These are phyloP conservation scores for Merluccius polli DNA, from an alignment of 2,797 vertebrate species.

Conservation along the genomic window DNA sequence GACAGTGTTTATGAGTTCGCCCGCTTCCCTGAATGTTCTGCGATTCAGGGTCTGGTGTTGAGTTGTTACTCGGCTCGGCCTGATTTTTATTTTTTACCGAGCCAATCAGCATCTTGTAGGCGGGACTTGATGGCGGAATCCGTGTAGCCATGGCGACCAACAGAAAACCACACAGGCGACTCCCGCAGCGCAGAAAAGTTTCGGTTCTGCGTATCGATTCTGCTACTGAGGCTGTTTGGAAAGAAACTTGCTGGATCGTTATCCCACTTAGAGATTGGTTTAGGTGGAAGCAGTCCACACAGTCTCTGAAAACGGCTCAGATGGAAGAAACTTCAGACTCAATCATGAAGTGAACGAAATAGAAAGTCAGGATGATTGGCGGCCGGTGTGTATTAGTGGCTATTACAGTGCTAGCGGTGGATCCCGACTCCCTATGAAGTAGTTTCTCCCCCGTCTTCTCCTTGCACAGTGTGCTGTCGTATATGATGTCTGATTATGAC, in stretches of 20 bases:
- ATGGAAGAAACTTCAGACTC: not conserved
- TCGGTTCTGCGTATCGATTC: not conserved
- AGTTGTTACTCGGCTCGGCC: not conserved
- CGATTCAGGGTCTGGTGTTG: too few relatives aligned
- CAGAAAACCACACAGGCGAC: not conserved
- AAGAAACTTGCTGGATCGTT: not conserved
- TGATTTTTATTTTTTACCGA: not conserved
- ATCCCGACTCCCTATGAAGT: not conserved
- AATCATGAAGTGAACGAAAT: slow-evolving; percentile 2
- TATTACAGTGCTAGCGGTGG: not conserved
- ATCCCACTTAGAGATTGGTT: not conserved
- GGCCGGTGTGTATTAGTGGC: not conserved
- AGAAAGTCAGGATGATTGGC: not conserved
- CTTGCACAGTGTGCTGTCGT: not conserved
- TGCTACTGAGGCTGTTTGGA: not conserved
- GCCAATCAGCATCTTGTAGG: not conserved
- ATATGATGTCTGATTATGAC: not conserved
- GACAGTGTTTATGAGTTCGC: not conserved
- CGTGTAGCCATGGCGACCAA: not conserved
- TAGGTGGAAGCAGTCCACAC: not conserved
- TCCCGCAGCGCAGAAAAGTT: not conserved
- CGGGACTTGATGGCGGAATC: not conserved
- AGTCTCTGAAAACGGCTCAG: not conserved
- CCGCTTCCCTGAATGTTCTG: too few relatives aligned
- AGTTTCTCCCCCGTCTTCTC: not conserved